phyloP scores from a whole-genome alignment of 2,888 invertebrate genomes.

The Idaea biselata region DNA sequence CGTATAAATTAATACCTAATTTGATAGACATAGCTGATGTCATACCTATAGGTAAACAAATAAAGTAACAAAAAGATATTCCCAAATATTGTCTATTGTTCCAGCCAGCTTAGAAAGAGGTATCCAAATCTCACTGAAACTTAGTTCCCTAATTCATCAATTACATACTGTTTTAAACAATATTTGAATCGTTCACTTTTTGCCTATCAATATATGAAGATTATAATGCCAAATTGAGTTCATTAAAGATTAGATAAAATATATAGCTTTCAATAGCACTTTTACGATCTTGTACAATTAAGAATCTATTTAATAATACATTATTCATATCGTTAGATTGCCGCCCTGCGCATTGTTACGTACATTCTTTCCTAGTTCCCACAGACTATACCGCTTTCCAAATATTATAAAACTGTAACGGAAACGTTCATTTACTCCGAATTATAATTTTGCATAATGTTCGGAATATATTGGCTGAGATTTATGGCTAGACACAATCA shows the following conservation, averaged over 20 bases:
- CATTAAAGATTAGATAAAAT: slow-evolving; percentile 6
- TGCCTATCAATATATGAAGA: not conserved
- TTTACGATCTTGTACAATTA: not conserved
- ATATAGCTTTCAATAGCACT: slow-evolving; percentile 5
- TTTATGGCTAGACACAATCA: not conserved
- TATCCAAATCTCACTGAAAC: no score
- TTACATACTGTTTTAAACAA: not conserved
- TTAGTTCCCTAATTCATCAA: not conserved
- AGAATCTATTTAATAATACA: not conserved
- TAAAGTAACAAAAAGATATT: no score
- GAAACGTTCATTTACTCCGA: not conserved
- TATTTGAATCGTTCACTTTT: no score
- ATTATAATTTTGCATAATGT: slow-evolving; percentile 1
- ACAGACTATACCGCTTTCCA: not conserved
- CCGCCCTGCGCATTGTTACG: not conserved
- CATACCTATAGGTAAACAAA: no score
- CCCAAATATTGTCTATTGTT: no score
- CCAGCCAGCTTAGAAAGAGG: no score
- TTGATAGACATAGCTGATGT: no score
- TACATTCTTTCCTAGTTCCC: slow-evolving; percentile 1
- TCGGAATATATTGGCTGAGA: not conserved
- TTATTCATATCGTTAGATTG: not conserved
- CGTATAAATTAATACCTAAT: no score
- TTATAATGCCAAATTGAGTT: not conserved
- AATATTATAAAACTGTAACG: slow-evolving; percentile 1